Conservation (phyloP, 1,140 invertebrate genomes). For the Tyrophagus putrescentiae region DNA sequence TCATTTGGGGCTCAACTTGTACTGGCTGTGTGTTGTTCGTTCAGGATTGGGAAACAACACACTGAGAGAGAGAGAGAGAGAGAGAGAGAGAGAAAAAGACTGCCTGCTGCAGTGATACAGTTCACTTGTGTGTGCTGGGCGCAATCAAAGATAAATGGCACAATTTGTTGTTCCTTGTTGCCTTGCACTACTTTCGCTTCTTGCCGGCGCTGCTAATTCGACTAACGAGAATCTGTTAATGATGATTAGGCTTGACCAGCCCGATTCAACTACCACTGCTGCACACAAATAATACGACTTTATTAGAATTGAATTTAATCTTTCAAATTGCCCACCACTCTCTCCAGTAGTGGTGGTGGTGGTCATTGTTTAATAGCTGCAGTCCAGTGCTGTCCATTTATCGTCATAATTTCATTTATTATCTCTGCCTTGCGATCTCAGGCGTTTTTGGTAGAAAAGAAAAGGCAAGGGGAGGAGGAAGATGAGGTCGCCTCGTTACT, state of each 20-base stretch:
- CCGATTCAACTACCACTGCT: neutral
- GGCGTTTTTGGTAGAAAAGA: no score
- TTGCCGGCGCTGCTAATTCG: neutral
- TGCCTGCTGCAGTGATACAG: no score
- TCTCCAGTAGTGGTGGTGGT: no score
- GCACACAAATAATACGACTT: neutral
- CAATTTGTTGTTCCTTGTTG: constrained; percentile 8
- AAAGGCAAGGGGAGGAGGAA: no score
- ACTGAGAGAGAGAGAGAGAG: no score
- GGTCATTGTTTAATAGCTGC: constrained; percentile 4
- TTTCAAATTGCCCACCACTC: constrained; percentile 2
- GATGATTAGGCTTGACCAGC: constrained; percentile 6
- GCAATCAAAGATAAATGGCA: constrained; percentile 13
- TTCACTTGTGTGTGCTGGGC: no score
- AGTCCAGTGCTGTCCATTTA: no score
- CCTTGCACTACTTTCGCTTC: neutral
- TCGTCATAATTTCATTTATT: constrained; percentile 14
- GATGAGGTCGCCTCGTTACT: no score
- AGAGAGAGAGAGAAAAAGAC: no score
- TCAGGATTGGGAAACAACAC: no score
- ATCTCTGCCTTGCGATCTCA: constrained; percentile 11
- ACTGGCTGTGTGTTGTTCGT: no score
- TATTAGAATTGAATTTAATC: constrained; percentile 15
- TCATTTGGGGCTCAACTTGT: no score
- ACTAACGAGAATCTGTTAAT: constrained; percentile 13